A percentile compares a stretch with the other conserved stretches of the same genome.
phyloP scores from a whole-genome alignment of 2,888 invertebrate genomes.

The Epiblema foenella region DNA sequence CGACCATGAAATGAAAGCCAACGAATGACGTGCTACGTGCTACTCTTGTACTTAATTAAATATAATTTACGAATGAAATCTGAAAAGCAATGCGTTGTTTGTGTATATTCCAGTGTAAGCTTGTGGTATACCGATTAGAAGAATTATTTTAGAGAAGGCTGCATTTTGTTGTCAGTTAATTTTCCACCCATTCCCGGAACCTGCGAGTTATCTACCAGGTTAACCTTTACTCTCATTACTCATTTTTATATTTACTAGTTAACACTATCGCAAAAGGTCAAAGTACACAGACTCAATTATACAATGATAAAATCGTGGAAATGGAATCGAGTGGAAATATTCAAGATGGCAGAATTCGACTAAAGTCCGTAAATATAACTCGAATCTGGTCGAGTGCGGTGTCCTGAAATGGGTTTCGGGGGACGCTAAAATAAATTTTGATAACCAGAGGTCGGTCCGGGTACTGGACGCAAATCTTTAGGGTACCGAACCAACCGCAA shows the following conservation, averaged over 20 bases:
- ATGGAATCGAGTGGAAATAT: not conserved
- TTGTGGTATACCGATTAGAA: not conserved
- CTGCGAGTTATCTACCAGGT: not conserved
- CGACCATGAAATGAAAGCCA: conserved; percentile 2
- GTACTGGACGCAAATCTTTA: too few species aligned
- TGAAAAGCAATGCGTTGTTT: not conserved
- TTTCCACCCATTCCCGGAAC: not conserved
- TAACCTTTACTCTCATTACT: not conserved
- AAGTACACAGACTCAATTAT: not conserved
- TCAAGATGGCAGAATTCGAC: too few species aligned
- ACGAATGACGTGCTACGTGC: conserved; percentile 1
- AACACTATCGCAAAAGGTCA: not conserved
- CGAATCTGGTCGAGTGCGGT: too few species aligned
- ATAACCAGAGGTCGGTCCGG: too few species aligned
- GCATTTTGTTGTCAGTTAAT: not conserved
- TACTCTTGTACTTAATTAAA: not conserved
- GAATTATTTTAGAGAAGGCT: not conserved
- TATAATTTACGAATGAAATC: not conserved
- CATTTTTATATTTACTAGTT: not conserved
- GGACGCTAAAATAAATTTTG: too few species aligned
- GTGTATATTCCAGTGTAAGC: not conserved
- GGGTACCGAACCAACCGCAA: too few species aligned
- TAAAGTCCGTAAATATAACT: too few species aligned
- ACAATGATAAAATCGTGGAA: not conserved
- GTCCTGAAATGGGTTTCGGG: too few species aligned